Conservation (phyloP, 2,797 vertebrate species). For the Somateria mollissima region DNA sequence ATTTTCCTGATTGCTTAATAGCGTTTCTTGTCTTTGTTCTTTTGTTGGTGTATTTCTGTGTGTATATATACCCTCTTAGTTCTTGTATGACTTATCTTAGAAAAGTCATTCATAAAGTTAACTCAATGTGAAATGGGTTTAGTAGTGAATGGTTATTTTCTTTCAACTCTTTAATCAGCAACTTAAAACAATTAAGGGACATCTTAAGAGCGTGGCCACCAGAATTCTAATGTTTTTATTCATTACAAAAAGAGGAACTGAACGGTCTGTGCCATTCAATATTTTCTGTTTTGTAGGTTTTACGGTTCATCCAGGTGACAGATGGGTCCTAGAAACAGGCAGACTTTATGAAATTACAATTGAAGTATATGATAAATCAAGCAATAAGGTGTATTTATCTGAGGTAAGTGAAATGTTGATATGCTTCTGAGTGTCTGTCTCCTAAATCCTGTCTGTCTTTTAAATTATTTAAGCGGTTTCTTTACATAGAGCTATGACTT, state of each 20-base stretch:
- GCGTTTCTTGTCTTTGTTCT: not conserved
- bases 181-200: not conserved
- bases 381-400: conserved; percentile 91
- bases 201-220: not conserved
- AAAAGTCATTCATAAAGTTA: not conserved
- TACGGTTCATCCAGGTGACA: conserved; percentile 90
- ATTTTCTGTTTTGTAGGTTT: conserved; percentile 83
- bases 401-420: conserved; percentile 85
- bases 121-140: not conserved
- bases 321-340: conserved; percentile 92
- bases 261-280: not conserved
- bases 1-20: not conserved
- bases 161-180: not conserved
- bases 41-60: not conserved
- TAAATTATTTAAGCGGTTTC: not conserved
- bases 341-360: conserved; percentile 87
- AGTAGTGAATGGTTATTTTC: not conserved
- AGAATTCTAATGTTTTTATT: not conserved
- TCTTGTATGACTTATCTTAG: not conserved
- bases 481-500: not conserved
- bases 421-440: not conserved
- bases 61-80: not conserved
- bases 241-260: not conserved
- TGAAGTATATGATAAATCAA: conserved; percentile 93
- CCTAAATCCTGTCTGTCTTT: not conserved